Percentiles rank a stretch among this genome's conserved stretches.
Conservation (phyloP, 2,113 vertebrate species). For the Eclectus roratus region DNA sequence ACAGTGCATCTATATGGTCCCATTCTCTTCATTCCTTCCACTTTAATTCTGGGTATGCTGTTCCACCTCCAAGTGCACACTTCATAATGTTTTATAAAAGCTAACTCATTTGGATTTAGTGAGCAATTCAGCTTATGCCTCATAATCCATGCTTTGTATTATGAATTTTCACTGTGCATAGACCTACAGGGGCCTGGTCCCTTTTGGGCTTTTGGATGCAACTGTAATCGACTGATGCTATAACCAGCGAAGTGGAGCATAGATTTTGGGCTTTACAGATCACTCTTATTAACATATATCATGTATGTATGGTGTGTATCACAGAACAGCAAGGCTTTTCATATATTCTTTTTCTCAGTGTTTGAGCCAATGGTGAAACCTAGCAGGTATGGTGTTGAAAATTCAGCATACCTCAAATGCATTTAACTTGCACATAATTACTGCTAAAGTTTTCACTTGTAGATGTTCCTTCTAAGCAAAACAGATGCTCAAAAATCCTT, state of each 20-base stretch:
- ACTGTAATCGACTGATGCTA: neutral
- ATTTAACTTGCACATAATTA: neutral
- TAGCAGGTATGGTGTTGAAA: neutral
- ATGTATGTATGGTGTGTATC: neutral
- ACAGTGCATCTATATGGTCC: neutral
- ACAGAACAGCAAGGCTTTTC: neutral
- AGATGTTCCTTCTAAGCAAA: neutral
- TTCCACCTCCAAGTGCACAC: neutral
- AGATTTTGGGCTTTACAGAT: neutral
- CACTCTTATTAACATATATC: neutral
- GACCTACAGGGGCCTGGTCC: neutral
- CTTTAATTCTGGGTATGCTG: neutral
- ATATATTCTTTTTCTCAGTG: neutral
- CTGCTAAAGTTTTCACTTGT: neutral
- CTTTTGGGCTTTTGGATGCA: neutral
- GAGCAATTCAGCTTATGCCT: neutral
- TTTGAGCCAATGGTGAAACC: neutral
- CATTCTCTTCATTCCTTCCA: neutral
- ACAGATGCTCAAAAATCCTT: neutral
- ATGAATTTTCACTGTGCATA: neutral
- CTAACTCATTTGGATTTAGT: neutral
- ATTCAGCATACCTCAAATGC: neutral
- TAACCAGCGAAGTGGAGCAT: neutral
- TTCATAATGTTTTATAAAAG: neutral
- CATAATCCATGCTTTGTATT: neutral